A percentile compares a stretch with the other conserved stretches of the same genome.
Evolutionary conservation across 1,140 invertebrate species (phyloP).

Genomic region (Tetraneura akinire): DNA sequence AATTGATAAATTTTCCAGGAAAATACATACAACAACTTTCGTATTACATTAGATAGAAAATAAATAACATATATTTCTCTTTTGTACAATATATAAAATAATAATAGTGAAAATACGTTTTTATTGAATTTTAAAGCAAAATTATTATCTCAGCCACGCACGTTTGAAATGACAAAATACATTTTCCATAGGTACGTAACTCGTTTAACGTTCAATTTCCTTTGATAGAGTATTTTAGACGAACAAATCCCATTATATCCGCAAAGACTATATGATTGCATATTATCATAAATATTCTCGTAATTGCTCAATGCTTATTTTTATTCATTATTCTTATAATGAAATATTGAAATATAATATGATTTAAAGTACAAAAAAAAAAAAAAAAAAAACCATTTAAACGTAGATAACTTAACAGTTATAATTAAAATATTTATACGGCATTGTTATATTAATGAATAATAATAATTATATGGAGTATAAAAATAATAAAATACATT

Average conservation of each 20-base stretch:
- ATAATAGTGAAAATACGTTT: slow-evolving; percentile 13
- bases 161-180: background rate
- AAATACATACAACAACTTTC: too few relatives aligned
- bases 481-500: too few relatives aligned
- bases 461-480: too few relatives aligned
- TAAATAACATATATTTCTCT: background rate
- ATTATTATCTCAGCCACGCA: slow-evolving; percentile 18
- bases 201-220: slow-evolving; percentile 23
- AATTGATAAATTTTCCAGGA: too few relatives aligned
- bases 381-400: too few relatives aligned
- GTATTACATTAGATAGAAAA: background rate
- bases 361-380: too few relatives aligned
- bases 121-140: slow-evolving; percentile 19
- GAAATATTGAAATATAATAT: too few relatives aligned
- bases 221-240: slow-evolving; percentile 13
- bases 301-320: too few relatives aligned
- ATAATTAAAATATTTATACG: too few relatives aligned
- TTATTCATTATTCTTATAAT: too few relatives aligned
- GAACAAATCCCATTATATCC: background rate
- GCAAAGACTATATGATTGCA: background rate
- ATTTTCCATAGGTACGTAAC: background rate
- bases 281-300: background rate
- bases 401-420: too few relatives aligned
- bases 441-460: too few relatives aligned
- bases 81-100: background rate